Conservation (phyloP, 1,140 invertebrate genomes). For the Hirudo medicinalis region DNA sequence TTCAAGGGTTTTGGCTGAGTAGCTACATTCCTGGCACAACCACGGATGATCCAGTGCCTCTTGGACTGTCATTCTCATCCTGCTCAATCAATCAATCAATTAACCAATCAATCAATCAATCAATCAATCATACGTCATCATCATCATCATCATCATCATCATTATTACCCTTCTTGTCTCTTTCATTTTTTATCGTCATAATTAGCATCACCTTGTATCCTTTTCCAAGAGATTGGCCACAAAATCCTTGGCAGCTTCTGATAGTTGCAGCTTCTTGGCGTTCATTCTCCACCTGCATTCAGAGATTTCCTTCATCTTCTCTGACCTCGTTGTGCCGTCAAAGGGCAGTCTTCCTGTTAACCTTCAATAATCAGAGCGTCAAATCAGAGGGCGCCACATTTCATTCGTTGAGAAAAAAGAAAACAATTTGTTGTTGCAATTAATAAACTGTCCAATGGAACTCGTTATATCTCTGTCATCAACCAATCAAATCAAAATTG, state of each 20-base stretch:
- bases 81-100: slow-evolving; percentile 37
- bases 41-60: slow-evolving; percentile 89
- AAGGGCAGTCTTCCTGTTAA: slow-evolving; percentile 93
- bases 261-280: slow-evolving; percentile 72
- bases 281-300: slow-evolving; percentile 98
- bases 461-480: too few relatives aligned
- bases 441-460: background rate
- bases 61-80: slow-evolving; percentile 92
- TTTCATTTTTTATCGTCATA: background rate
- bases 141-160: background rate
- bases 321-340: slow-evolving; percentile 93
- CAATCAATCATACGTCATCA: slow-evolving; percentile 19
- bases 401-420: too few relatives aligned
- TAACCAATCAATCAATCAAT: slow-evolving; percentile 28
- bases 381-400: too few relatives aligned
- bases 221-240: slow-evolving; percentile 79
- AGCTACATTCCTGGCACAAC: slow-evolving; percentile 53
- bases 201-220: slow-evolving; percentile 67
- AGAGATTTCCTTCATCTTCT: slow-evolving; percentile 94
- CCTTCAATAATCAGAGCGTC: slow-evolving; percentile 41
- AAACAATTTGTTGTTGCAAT: background rate
- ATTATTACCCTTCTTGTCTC: background rate
- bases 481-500: background rate
- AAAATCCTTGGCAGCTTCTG: slow-evolving; percentile 93
- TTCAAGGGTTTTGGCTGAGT: background rate